Evolutionary conservation across 2,797 vertebrate species (phyloP), one percentile per base, ranked within the genome.

Genomic region (Sebastolobus alascanus): DNA sequence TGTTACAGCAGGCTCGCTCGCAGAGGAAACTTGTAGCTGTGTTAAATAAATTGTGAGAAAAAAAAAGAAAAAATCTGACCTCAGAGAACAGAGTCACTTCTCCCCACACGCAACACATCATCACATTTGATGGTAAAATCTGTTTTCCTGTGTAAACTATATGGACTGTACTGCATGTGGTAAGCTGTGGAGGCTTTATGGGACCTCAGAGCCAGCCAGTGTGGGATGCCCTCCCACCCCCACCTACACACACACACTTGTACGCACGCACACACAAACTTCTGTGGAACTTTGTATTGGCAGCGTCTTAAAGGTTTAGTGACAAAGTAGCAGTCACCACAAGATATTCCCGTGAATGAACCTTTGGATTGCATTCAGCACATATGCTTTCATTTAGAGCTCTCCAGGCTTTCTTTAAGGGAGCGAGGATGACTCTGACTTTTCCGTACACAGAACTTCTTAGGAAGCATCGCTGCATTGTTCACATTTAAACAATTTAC

Each of bases 311-410:
- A 92, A 93, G 89, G 77, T 84, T 93, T 88, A 87, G 90, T 88
- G 91, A 93, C 92, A 92, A 89, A 94, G 90, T 91, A 91, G 91
- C 89, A 88, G 83, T 92, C 83, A 88, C 89, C 82, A 18, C 83
- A 88, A 86, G 82, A 92, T 92, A 89, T 93, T 92, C 89, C 87
- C 55, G 83, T 90, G 90, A 94, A 92, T 92, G 87, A 92, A 87
- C 81, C 56, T 84, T 88, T 93, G 93, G 90, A 88, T 22, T 29
- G 43, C 58, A 3, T 87, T 92, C 92, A 91, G 80, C 92, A 93
- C 94, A 94, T 92, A 31, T 93, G 93, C 90, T 94, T 95, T 93
- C 91, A 89, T 92, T 95, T 94, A 93, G 85, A 89, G 83, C 76
- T 70, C 74, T 85, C 63, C 58, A 65, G 83, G 59, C 68, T 83